These are phyloP conservation scores for Leucozona laternaria DNA, from an alignment of 2,888 invertebrate genomes.

Conservation along the genomic window DNA sequence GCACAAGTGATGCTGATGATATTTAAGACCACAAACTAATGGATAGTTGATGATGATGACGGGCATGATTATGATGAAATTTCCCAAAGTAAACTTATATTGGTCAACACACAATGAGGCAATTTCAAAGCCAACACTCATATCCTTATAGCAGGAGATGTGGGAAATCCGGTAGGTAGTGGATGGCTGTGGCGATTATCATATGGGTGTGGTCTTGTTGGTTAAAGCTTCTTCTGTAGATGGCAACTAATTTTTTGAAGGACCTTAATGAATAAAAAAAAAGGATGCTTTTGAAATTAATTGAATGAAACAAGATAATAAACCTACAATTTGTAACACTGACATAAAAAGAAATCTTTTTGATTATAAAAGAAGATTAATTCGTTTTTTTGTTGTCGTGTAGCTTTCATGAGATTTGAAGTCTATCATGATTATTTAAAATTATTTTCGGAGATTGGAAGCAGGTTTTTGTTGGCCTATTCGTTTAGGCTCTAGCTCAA, in stretches of 20 bases:
- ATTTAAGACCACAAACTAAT: slow-evolving; percentile 50
- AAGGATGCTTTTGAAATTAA: background rate
- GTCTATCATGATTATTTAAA: no score
- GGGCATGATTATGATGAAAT: slow-evolving; percentile 31
- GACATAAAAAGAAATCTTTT: no score
- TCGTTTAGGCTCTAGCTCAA: no score
- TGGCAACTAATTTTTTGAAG: background rate
- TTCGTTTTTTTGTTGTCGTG: no score
- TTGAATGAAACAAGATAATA: no score
- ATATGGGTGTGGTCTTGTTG: background rate
- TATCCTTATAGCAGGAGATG: slow-evolving; percentile 6
- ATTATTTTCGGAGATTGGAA: no score
- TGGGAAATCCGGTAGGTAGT: background rate
- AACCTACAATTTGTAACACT: no score
- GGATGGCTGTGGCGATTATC: background rate
- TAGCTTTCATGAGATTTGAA: no score
- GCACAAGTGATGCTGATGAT: slow-evolving; percentile 39
- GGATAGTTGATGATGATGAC: slow-evolving; percentile 51
- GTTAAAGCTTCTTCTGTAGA: background rate
- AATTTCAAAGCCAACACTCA: slow-evolving; percentile 9
- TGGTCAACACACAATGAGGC: slow-evolving; percentile 52
- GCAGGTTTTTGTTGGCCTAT: no score
- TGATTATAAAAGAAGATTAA: no score
- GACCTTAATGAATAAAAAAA: background rate
- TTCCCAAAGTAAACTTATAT: slow-evolving; percentile 51